Evolutionary conservation across 2,888 invertebrate species (phyloP), one percentile per base, ranked within the genome.

Genomic region (Meghimatium bilineatum): DNA sequence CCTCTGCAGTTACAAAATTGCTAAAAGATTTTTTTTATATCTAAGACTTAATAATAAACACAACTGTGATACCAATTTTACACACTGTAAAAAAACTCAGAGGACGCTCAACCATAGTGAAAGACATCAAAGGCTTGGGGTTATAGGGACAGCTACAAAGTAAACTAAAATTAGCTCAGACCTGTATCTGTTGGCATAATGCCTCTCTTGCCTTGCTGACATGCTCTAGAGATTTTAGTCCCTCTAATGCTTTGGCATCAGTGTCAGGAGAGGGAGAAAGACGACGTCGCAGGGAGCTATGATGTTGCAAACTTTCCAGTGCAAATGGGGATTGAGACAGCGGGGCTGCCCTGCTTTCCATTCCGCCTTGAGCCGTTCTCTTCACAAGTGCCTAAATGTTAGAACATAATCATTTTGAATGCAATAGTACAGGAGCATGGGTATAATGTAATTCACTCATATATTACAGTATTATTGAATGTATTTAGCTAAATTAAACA

Each of bases 241-340:
- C 87, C 72, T 89, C 89, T 5, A 84, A 80, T 12, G 82, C 34
- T 29, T 87, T 85, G 79, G 90, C 90, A 34, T 89, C 85, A 10
- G 89, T 88, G 26, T 89, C 88, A 5, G 93, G 93, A 63, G 95
- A 95, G 34, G 80, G 72, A 0, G 96, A 95, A 0, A 95, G 94
- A 63, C 95, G 94, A 66, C 96, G 95, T 38, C 96, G 94, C 34
- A 96, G 94, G 0, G 95, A 95, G 89, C 95, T 95, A 88, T 95
- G 95, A 0, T 95, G 94, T 23, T 86, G 86, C 87, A 95, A 94
- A 74, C 95, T 94, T 86, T 95, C 95, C 80, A 93, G 94, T 1
- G 94, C 94, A 90, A 94, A 94, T 12, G 94, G 94, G 5, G 94
- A 93, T 34, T 93, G 91, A 26, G 88, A 85, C 20, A 86, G 78